Conservation (phyloP, 2,113 vertebrate species). For the Catagonus wagneri region DNA sequence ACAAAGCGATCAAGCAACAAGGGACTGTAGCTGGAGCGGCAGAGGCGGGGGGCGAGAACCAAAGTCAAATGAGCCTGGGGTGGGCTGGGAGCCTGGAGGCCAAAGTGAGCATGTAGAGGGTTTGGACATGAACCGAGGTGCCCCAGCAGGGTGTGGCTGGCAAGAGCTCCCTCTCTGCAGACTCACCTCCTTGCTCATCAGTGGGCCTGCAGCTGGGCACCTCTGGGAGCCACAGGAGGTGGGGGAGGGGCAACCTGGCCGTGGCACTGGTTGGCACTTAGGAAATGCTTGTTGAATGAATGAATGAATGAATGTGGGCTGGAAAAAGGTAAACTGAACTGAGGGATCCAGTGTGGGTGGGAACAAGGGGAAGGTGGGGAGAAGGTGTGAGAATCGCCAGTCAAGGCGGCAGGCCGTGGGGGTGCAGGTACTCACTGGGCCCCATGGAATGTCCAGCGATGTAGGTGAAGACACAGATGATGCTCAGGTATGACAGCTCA, state of each 20-base stretch:
- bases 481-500: constrained; percentile 93
- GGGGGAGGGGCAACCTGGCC: neutral
- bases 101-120: rapidly evolving
- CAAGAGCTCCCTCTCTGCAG: neutral
- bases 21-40: neutral
- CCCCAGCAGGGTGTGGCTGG: neutral
- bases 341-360: no score
- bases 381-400: rapidly evolving
- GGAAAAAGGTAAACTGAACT: neutral
- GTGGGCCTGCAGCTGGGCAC: neutral
- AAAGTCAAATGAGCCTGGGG: neutral
- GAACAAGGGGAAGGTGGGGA: neutral
- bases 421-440: constrained; percentile 89
- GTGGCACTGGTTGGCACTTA: neutral
- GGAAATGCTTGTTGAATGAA: neutral
- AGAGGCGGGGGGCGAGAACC: neutral
- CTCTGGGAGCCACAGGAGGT: neutral
- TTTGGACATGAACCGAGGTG: neutral
- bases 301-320: neutral
- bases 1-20: rapidly evolving
- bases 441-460: constrained; percentile 92
- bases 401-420: rapidly evolving
- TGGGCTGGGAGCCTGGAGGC: neutral
- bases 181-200: neutral
- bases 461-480: constrained; percentile 91